Base-by-base conservation (phyloP, 64 coral and sea anemone genomes). In the Trachythela sp. region DNA sequence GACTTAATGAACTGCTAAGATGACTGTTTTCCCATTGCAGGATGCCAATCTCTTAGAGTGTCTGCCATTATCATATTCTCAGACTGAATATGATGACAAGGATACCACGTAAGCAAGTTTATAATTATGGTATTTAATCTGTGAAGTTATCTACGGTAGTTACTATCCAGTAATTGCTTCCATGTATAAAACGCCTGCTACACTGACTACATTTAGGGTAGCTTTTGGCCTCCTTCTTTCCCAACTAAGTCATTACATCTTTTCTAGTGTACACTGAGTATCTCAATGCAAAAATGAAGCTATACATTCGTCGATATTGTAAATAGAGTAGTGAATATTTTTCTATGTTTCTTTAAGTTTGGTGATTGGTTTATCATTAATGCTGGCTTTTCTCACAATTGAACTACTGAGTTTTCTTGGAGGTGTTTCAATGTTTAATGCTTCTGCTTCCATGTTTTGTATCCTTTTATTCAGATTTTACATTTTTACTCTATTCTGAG, bases 341-440 rank as follows among this genome's bases (percentile, higher is more conserved):
- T 11, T 20, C 33, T 76, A 4, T 85, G 40, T 45, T 54, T 13
- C 84, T 88, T 80, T 4, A n/a, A 99, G 95, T 43, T 87, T 99
- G 72, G 89, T 99, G 52, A 56, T 99, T 84, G 96, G 96, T 40
- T 86, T 99, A 84, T 99, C 96, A 32, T 80, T 99, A n/a, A 94
- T 91, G 40, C 84, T 99, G 48, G 93, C 92, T 24, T 99, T 99
- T 70, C 91, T 99, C 17, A 91, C 85, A 51, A 75, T 99, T 77
- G 96, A 99, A 56, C 90, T 99, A 38, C 83, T 89, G 52, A 93
- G 96, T 36, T 99, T 99, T n/a, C 48, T 99, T 58, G 87, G 93
- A 77, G 96, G 96, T 42, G 87, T 90, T 8, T 99, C 96, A 34
- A 99, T 99, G 93, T 99, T 99, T 60, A 99, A 93, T 87, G 90